Evolutionary conservation across 1,140 invertebrate genomes (phyloP), one percentile per base, ranked within the genome.

Genomic region (Sinonovacula constricta): DNA sequence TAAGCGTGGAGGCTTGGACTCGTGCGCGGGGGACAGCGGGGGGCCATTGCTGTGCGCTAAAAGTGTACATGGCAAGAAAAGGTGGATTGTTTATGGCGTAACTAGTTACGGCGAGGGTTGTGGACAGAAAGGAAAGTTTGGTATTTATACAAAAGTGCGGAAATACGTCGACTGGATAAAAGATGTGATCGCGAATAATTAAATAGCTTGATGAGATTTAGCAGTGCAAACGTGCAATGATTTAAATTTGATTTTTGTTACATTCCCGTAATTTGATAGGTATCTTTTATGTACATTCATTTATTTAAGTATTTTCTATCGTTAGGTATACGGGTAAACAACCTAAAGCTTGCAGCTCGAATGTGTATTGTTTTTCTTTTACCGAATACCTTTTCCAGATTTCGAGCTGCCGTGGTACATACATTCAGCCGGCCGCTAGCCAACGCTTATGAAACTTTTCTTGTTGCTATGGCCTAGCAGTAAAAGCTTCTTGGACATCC

Each of bases 91-190:
- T 26, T 95, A 96, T 89, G 97, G 97, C 2, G 96, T 98, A 45
- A 98, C 97, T 0, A 97, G 96, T 86, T 99, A 98, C 82, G 97
- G 97, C 0, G 97, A 98, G 86, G 97, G 96, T 24, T 98, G 97
- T 87, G 97, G 96, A 4, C 94, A 95, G 86, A 94, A 94, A 60
- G 95, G 96, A 54, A 98, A 97, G 89, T 98, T 95, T 84, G 97
- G 97, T 3, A 97, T 98, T 74, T 98, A 98, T 86, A 95, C 96
- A 1, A 94, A 94, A 83, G 94, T 98, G 3, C 93, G 95, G 12
- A 97, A 97, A 87, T 98, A 97, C 88, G 93, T 96, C 2, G 91
- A 93, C 4, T 98, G 97, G 97, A 96, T 98, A 60, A 91, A 93
- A 30, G 49, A 69, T 33, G 49, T 51, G 22, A 77, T 68, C 24